Percentiles rank a stretch among this genome's conserved stretches.
These are phyloP conservation scores for Lophius piscatorius DNA, from an alignment of 2,113 vertebrate genomes.

Conservation along the genomic window DNA sequence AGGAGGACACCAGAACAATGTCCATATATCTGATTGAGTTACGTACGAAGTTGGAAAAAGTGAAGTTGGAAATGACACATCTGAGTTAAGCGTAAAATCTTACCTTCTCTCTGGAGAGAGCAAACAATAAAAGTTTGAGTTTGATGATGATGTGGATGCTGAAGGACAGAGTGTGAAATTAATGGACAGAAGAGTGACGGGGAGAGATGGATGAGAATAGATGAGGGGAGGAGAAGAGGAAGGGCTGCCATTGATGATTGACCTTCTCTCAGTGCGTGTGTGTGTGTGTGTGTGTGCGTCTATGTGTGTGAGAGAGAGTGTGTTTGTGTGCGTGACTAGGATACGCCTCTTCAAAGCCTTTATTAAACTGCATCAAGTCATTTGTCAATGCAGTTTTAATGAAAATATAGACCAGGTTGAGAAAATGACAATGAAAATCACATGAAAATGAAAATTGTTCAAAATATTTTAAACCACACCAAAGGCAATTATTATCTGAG, in stretches of 20 bases:
- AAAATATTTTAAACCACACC: not conserved
- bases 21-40: no score
- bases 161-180: slow-evolving; percentile 28
- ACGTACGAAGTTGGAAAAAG: no score
- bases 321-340: not conserved
- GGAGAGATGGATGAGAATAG: slow-evolving; percentile 53
- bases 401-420: not conserved
- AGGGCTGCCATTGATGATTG: slow-evolving; percentile 61
- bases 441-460: not conserved
- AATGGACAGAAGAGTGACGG: slow-evolving; percentile 43
- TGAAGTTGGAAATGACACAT: slow-evolving; percentile 3
- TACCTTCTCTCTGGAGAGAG: slow-evolving; percentile 2
- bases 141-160: slow-evolving; percentile 3
- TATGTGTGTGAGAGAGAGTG: not conserved
- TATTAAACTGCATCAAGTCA: no score
- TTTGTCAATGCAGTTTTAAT: not conserved
- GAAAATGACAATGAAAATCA: not conserved
- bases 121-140: slow-evolving; percentile 24
- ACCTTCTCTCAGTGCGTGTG: slow-evolving; percentile 2
- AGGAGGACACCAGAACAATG: no score
- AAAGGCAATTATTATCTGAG: no score
- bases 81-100: not conserved
- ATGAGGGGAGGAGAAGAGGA: slow-evolving; percentile 40
- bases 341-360: not conserved
- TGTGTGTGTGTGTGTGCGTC: slow-evolving; percentile 2